Evolutionary conservation across 64 coral and sea anemone genomes (phyloP).

Genomic region (Stylophora pistillata): DNA sequence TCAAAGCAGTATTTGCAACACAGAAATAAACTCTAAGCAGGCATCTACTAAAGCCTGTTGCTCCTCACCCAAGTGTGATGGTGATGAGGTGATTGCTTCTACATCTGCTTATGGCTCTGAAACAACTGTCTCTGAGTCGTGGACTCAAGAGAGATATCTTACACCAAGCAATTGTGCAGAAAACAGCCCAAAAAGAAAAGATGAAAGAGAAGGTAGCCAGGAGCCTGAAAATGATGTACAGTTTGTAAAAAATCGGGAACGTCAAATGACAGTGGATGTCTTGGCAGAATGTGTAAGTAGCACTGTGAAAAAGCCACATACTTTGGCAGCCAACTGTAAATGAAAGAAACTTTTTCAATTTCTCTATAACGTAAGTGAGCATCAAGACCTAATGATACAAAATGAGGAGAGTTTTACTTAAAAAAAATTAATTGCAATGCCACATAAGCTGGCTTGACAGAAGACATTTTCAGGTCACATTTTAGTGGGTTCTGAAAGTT

Average conservation of each 20-base stretch:
- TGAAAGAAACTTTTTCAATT: not conserved
- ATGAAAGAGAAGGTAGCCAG: not conserved
- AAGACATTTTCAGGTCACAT: too few species aligned
- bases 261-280: not conserved
- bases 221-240: not conserved
- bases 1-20: not conserved
- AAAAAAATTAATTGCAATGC: too few species aligned
- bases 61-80: not conserved
- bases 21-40: not conserved
- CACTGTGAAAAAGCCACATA: not conserved
- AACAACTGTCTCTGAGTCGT: not conserved
- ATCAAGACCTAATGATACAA: too few species aligned
- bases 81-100: not conserved
- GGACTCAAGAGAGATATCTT: not conserved
- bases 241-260: not conserved
- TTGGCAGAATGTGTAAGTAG: conserved; percentile 4
- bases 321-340: not conserved
- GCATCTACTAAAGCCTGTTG: not conserved
- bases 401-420: too few species aligned
- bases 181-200: not conserved
- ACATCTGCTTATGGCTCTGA: not conserved
- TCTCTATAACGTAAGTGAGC: too few species aligned
- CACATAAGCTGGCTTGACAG: too few species aligned
- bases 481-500: too few species aligned
- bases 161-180: not conserved